phyloP scores from a whole-genome alignment of 2,113 vertebrate genomes.

The Ctenodactylus gundi region DNA sequence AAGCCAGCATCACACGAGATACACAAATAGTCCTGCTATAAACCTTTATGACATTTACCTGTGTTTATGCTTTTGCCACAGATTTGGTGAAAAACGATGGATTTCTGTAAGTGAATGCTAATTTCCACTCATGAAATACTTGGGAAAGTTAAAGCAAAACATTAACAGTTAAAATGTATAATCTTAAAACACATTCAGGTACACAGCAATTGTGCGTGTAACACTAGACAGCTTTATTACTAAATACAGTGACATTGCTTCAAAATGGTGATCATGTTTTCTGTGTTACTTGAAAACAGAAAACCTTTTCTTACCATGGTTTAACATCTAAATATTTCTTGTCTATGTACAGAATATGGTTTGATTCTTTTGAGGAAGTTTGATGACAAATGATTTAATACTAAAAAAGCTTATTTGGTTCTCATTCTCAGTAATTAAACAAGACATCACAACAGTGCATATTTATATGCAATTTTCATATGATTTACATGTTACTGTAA shows the following conservation, averaged over 20 bases:
- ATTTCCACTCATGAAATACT: background rate
- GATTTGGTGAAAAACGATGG: background rate
- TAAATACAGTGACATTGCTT: background rate
- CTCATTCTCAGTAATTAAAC: background rate
- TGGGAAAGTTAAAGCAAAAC: background rate
- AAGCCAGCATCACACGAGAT: background rate
- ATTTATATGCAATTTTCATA: background rate
- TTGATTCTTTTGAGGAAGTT: background rate
- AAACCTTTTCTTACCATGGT: background rate
- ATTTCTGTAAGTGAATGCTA: background rate
- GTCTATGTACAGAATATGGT: background rate
- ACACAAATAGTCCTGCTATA: rapidly evolving
- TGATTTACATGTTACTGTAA: background rate
- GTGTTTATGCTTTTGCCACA: background rate
- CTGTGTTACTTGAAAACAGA: background rate
- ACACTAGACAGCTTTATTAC: background rate
- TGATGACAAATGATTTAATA: background rate
- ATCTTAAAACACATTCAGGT: background rate
- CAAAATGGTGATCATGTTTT: background rate
- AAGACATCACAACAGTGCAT: background rate
- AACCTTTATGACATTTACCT: background rate
- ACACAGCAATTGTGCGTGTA: background rate
- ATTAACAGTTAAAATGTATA: background rate
- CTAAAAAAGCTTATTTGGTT: background rate
- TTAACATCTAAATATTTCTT: background rate